Conservation (phyloP, 2,888 invertebrate genomes). For the Oligia fasciuncula region DNA sequence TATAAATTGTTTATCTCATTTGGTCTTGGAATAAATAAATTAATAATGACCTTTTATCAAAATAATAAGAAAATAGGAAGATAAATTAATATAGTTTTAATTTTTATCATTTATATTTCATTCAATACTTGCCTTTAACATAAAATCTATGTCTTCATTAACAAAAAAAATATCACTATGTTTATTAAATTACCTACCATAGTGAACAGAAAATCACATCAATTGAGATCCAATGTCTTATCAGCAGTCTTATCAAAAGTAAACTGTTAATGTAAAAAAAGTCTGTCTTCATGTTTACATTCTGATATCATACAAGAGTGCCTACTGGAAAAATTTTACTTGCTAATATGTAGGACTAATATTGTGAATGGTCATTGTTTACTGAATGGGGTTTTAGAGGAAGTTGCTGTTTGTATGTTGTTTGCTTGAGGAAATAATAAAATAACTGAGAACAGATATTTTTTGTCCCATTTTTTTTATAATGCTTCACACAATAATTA, state of each 20-base stretch:
- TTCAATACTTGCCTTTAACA: background rate
- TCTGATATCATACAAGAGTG: slow-evolving; percentile 38
- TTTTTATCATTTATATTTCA: background rate
- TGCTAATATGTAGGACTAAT: slow-evolving; percentile 34
- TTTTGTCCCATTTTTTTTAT: no score
- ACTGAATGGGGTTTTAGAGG: background rate
- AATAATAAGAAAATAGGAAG: background rate
- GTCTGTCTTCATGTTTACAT: slow-evolving; percentile 51
- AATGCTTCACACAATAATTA: background rate
- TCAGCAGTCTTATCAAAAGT: slow-evolving; percentile 49
- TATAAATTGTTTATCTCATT: background rate
- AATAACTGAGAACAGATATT: background rate
- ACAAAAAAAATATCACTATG: slow-evolving; percentile 1
- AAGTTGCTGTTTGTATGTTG: background rate
- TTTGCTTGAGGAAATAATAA: background rate
- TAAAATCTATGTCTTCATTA: background rate
- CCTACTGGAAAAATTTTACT: slow-evolving; percentile 36
- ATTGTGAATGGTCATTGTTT: slow-evolving; percentile 23
- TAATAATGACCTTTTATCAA: background rate
- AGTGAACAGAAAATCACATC: slow-evolving; percentile 32
- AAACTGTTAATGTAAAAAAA: slow-evolving; percentile 46
- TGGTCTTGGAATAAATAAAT: background rate
- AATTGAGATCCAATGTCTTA: slow-evolving; percentile 40
- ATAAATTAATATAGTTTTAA: background rate
- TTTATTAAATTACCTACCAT: slow-evolving; percentile 9